phyloP scores from a whole-genome alignment of 2,797 vertebrate species.

The Sandelia bainsii region DNA sequence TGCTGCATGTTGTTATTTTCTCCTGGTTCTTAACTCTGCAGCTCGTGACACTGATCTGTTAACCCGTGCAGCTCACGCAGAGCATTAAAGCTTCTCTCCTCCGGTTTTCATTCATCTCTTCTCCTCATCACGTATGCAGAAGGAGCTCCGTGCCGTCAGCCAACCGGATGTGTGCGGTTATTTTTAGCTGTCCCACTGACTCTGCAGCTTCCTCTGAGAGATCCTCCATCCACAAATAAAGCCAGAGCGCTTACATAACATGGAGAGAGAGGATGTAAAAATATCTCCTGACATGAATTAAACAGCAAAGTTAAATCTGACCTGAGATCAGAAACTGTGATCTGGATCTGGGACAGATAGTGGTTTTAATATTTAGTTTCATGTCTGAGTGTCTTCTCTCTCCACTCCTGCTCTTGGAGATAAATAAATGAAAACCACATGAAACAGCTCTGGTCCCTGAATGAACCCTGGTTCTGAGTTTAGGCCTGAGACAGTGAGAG shows the following conservation, averaged over 20 bases:
- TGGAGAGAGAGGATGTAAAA: neutral
- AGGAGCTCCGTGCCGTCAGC: constrained; percentile 10
- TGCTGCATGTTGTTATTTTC: no score
- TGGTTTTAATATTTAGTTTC: constrained; percentile 38
- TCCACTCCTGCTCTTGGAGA: constrained; percentile 7
- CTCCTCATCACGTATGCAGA: constrained; percentile 46
- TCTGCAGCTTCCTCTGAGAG: constrained; percentile 44
- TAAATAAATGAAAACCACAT: constrained; percentile 34
- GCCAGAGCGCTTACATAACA: constrained; percentile 43
- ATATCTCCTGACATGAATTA: constrained; percentile 37
- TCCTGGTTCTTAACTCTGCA: no score
- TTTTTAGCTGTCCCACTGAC: constrained; percentile 69
- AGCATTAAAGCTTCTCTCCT: neutral
- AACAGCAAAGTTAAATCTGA: constrained; percentile 35
- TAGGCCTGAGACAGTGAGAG: neutral
- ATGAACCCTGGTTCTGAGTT: neutral
- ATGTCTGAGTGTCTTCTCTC: constrained; percentile 10
- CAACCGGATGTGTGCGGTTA: constrained; percentile 46
- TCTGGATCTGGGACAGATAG: constrained; percentile 35
- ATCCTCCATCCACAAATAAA: constrained; percentile 51
- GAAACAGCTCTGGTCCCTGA: constrained; percentile 13
- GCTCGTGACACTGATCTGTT: no score
- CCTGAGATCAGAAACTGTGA: constrained; percentile 38
- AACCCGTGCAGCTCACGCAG: no score
- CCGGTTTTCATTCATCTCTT: constrained; percentile 38